A percentile compares a stretch with the other conserved stretches of the same genome.
phyloP scores from a whole-genome alignment of 2,888 invertebrate species.

The Drosophila longiperda region DNA sequence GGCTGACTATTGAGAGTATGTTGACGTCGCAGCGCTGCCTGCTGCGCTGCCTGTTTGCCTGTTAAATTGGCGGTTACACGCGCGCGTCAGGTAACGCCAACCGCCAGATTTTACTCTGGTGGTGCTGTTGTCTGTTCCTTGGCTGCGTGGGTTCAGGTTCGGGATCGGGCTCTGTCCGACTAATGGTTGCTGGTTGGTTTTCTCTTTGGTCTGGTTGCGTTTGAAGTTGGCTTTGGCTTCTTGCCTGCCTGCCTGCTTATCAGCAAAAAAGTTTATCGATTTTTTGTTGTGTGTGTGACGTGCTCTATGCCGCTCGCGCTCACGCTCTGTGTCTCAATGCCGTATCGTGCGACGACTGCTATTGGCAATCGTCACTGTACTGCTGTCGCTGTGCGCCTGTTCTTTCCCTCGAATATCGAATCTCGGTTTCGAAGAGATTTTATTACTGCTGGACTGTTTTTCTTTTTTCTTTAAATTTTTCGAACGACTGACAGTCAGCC shows the following conservation, averaged over 20 bases:
- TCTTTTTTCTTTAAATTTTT: conserved; percentile 1
- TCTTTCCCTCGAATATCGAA: conserved; percentile 84
- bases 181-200: conserved; percentile 20
- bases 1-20: conserved; percentile 29
- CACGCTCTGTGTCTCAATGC: conserved; percentile 8
- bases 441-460: conserved; percentile 49
- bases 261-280: conserved; percentile 61
- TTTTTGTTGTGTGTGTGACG: conserved; percentile 27
- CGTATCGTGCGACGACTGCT: conserved; percentile 6
- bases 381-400: conserved; percentile 80
- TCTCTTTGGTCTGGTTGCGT: conserved; percentile 29
- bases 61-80: conserved; percentile 84
- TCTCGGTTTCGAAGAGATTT: conserved; percentile 84
- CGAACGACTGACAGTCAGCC: conserved; percentile 45
- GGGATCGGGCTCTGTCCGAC: conserved; percentile 20
- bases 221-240: conserved; percentile 30
- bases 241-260: conserved; percentile 40
- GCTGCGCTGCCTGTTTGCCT: conserved; percentile 79
- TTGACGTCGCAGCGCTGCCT: conserved; percentile 50
- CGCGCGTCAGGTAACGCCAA: conserved; percentile 73
- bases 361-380: conserved; percentile 34
- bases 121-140: conserved; percentile 12
- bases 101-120: conserved; percentile 33
- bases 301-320: conserved; percentile 18
- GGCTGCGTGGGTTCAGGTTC: conserved; percentile 28